Evolutionary conservation across 2,113 vertebrate species (phyloP), one percentile per base, ranked within the genome.

Genomic region (Bambusicola thoracicus): DNA sequence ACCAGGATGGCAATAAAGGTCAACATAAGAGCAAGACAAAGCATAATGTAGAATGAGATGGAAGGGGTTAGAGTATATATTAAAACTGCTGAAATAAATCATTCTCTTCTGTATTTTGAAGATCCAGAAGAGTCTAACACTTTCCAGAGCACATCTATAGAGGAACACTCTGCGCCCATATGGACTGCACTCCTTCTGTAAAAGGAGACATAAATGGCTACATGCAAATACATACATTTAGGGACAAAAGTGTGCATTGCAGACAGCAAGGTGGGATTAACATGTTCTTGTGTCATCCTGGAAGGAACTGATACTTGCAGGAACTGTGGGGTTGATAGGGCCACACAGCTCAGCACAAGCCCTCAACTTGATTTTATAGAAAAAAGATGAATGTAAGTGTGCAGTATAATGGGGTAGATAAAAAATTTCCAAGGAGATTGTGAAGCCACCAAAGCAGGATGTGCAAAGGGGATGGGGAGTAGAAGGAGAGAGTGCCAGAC

Each of bases 201-300:
- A 59, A 79, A 49, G 48, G 20, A 75, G 40, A 49, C n/a, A 32
- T 59, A 74, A n/a, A 49, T n/a, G 36, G 22, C 34, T 65, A 62
- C 15, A 16, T 19, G 11, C 2, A 2, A 44, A 67, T 18, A 8
- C 3, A 4, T 49, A 24, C 20, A 13, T n/a, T 34, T 76, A 8
- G 75, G 76, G 81, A 38, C 8, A 63, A 32, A 10, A 17, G 11
- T 12, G 24, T 1, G 0, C 17, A n/a, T 15, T 1, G 0, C 36
- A 77, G 46, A 19, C 12, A 88, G 44, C 11, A 55, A 25, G 1
- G 0, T n/a, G 13, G 6, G 24, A 72, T 19, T 72, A 4, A 0
- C 44, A 43, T 62, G 7, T 40, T 62, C 61, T 62, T 40, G 16
- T 62, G 15, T 25, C 61, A 11, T 38, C 21, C 32, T 67, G 24